Conservation (phyloP, 2,113 vertebrate genomes). For the Prolemur simus region DNA sequence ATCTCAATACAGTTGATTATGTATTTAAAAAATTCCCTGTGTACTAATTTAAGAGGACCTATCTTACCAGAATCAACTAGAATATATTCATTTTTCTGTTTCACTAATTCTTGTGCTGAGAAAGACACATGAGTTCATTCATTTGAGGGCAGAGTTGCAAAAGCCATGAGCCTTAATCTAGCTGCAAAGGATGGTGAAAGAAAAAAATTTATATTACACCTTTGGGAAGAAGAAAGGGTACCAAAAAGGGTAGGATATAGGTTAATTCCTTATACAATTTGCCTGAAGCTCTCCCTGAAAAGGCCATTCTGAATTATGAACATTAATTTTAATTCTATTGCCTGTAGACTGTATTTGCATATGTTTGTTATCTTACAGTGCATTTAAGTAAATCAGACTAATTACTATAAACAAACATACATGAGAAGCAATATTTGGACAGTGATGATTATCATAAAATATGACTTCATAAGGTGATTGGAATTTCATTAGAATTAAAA, state of each 20-base stretch:
- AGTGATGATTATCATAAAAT: slow-evolving; percentile 63
- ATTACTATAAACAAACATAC: slow-evolving; percentile 71
- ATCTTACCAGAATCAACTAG: neutral
- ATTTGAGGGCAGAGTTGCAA: neutral
- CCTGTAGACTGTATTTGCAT: slow-evolving; percentile 60
- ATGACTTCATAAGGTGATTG: slow-evolving; percentile 40
- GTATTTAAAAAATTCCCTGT: neutral
- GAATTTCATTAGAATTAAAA: slow-evolving; percentile 70
- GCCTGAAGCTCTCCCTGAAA: neutral
- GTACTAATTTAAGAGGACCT: neutral
- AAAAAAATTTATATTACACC: neutral
- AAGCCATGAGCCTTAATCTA: neutral
- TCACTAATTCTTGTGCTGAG: neutral
- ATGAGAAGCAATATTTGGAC: slow-evolving; percentile 72
- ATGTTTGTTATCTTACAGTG: slow-evolving; percentile 50
- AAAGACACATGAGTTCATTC: neutral
- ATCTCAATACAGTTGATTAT: neutral
- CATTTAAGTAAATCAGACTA: slow-evolving; percentile 69
- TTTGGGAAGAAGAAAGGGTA: neutral
- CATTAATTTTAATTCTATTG: slow-evolving; percentile 45
- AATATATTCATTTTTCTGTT: neutral
- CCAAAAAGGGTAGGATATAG: neutral
- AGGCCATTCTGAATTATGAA: slow-evolving; percentile 21
- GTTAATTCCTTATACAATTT: neutral
- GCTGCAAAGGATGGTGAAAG: neutral